These are phyloP conservation scores for Strix uralensis DNA, from an alignment of 2,113 vertebrate genomes.

Conservation along the genomic window DNA sequence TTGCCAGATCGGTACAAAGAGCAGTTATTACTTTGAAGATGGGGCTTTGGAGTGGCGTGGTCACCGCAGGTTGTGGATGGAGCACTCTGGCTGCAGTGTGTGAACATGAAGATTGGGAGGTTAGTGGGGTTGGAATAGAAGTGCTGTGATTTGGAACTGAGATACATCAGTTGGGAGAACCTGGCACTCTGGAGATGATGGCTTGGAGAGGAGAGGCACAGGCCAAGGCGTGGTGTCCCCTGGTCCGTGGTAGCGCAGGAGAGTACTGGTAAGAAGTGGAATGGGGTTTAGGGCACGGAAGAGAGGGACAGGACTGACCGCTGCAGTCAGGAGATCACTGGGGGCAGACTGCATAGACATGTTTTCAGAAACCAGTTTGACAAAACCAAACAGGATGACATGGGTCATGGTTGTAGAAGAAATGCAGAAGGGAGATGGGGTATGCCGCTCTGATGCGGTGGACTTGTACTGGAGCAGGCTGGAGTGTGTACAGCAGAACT, in stretches of 20 bases:
- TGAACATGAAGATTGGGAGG: background rate
- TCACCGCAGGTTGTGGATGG: fast-evolving
- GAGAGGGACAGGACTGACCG: background rate
- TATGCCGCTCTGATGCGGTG: fast-evolving
- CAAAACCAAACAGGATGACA: background rate
- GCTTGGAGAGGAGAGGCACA: background rate
- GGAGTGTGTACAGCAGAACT: background rate
- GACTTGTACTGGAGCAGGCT: background rate
- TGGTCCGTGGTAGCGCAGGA: background rate
- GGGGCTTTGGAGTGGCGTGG: fast-evolving
- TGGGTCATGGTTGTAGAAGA: background rate
- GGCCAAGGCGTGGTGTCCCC: background rate
- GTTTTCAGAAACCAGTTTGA: background rate
- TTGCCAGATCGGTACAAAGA: background rate
- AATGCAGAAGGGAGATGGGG: background rate
- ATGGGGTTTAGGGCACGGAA: background rate
- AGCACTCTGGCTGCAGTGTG: background rate
- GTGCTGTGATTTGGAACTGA: background rate
- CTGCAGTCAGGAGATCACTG: background rate
- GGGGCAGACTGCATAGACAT: fast-evolving
- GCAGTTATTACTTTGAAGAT: background rate
- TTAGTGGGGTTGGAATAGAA: background rate
- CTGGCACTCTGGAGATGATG: background rate
- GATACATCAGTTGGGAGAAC: background rate
- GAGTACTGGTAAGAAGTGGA: background rate